phyloP scores from a whole-genome alignment of 2,888 invertebrate genomes.

The Zootermopsis nevadensis region DNA sequence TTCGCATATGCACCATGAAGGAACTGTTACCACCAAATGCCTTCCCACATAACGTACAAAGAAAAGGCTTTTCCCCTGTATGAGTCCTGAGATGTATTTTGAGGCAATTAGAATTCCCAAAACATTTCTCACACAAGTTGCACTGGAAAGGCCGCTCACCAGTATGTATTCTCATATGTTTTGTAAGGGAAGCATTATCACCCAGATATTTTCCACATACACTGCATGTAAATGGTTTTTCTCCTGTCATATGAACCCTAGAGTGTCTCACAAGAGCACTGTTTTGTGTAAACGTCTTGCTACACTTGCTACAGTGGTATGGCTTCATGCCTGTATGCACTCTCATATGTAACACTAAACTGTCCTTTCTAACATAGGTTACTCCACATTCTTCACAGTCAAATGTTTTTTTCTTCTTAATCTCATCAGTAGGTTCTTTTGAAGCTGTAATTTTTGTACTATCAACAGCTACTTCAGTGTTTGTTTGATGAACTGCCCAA shows the following conservation, averaged over 20 bases:
- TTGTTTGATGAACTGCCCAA: not conserved
- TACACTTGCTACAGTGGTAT: constrained; percentile 28
- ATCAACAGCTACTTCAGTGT: not conserved
- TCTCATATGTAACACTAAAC: constrained; percentile 9
- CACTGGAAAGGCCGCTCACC: constrained; percentile 30
- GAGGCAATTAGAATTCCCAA: constrained; percentile 4
- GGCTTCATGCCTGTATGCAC: not conserved
- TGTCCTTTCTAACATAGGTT: not conserved
- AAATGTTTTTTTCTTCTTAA: constrained; percentile 1
- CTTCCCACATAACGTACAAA: constrained; percentile 31
- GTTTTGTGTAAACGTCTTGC: constrained; percentile 24
- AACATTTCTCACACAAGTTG: constrained; percentile 15
- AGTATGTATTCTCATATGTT: constrained; percentile 35
- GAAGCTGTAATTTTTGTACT: not conserved
- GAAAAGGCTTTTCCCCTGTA: constrained; percentile 35
- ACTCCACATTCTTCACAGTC: constrained; percentile 20
- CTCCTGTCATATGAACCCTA: constrained; percentile 22
- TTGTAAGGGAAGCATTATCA: constrained; percentile 34
- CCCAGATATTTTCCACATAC: constrained; percentile 26
- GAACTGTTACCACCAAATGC: constrained; percentile 29
- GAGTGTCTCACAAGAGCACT: constrained; percentile 14
- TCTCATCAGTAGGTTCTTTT: not conserved
- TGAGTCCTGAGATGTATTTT: constrained; percentile 34
- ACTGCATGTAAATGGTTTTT: constrained; percentile 28
- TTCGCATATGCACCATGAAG: constrained; percentile 32